These are phyloP conservation scores for Polyergus mexicanus DNA, from an alignment of 1,140 invertebrate species.

Conservation along the genomic window DNA sequence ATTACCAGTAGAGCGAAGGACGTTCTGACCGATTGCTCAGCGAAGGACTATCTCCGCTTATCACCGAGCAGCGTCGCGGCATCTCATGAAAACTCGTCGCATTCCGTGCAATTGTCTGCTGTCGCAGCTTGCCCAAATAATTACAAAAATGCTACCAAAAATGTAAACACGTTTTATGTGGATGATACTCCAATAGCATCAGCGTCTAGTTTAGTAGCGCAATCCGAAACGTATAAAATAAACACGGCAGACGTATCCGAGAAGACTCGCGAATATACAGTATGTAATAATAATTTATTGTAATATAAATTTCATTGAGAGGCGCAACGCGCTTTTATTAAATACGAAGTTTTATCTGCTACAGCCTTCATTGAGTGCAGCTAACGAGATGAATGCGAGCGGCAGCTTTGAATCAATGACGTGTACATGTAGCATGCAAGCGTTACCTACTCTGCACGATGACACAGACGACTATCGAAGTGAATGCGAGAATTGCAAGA, in stretches of 20 bases:
- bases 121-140: conserved; percentile 71
- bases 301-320: not conserved
- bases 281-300: conserved; percentile 34
- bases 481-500: conserved; percentile 94
- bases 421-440: conserved; percentile 85
- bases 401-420: conserved; percentile 85
- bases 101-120: conserved; percentile 64
- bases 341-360: conserved; percentile 24
- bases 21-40: conserved; percentile 55
- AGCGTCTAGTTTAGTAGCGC: conserved; percentile 43
- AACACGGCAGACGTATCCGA: conserved; percentile 11
- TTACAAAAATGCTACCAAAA: conserved; percentile 61
- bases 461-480: conserved; percentile 92
- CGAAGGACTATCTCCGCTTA: conserved; percentile 69
- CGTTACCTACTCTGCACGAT: conserved; percentile 85
- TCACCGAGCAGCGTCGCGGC: conserved; percentile 69
- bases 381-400: conserved; percentile 83
- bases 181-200: conserved; percentile 56
- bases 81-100: conserved; percentile 64
- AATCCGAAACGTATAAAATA: conserved; percentile 34
- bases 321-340: not conserved
- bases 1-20: conserved; percentile 57
- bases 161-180: conserved; percentile 60
- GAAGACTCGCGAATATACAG: conserved; percentile 66
- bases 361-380: conserved; percentile 81